Percentiles rank a stretch among this genome's conserved stretches.
These are phyloP conservation scores for Aleiodes testaceus DNA, from an alignment of 2,888 invertebrate genomes.

Conservation along the genomic window DNA sequence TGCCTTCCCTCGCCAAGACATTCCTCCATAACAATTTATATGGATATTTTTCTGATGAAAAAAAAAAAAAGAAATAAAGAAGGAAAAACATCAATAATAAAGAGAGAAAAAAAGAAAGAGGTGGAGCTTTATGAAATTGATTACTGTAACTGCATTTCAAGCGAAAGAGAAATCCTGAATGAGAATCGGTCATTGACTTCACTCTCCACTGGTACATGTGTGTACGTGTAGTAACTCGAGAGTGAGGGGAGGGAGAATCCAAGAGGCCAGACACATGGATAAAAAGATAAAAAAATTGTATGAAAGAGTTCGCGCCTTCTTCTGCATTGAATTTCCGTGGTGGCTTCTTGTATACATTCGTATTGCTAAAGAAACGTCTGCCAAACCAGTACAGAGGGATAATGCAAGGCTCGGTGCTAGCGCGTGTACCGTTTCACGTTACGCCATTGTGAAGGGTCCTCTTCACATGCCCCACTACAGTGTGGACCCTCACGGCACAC, in stretches of 20 bases:
- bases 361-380: conserved; percentile 18
- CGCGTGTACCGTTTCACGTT: conserved; percentile 63
- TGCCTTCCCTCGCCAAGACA: neutral
- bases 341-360: conserved; percentile 15
- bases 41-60: neutral
- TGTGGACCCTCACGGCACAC: conserved; percentile 53
- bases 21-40: conserved; percentile 2
- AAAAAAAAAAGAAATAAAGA: neutral
- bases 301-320: conserved; percentile 39
- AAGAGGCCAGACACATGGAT: neutral
- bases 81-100: neutral
- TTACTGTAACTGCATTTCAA: conserved; percentile 16
- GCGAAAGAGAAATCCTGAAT: conserved; percentile 41
- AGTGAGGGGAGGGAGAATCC: conserved; percentile 13
- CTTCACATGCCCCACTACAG: conserved; percentile 42
- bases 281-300: conserved; percentile 28
- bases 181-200: conserved; percentile 42
- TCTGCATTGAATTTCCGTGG: conserved; percentile 40
- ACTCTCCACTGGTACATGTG: conserved; percentile 18
- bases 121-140: neutral
- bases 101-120: neutral
- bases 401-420: conserved; percentile 52
- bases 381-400: conserved; percentile 41
- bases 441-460: conserved; percentile 60
- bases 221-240: conserved; percentile 13